Evolutionary conservation across 2,113 vertebrate genomes (phyloP), one percentile per base, ranked within the genome.

Genomic region (Caranx melampygus): DNA sequence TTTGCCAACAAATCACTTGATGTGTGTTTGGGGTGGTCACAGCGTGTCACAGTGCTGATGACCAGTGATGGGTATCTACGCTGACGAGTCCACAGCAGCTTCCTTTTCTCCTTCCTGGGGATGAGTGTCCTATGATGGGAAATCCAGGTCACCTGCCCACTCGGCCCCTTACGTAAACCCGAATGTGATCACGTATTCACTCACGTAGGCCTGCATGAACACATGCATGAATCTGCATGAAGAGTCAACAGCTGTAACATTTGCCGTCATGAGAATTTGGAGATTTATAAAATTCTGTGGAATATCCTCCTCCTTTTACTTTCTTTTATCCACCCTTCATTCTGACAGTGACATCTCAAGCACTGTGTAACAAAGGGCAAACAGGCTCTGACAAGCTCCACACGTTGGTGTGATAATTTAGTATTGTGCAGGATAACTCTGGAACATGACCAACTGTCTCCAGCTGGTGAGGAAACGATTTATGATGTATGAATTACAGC

Each of bases 121-220:
- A 79, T 70, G 69, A 78, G 51, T 61, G 78, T 72, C 70, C 58
- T 69, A 21, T 58, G 75, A 78, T 67, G 79, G 87, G 86, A 89
- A 80, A 82, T 84, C 69, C 86, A 84, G 81, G 86, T 88, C 86
- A 69, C 62, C 85, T 87, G 77, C 78, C 59, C 63, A 58, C 51
- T 84, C 33, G 21, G 66, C 35, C 62, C 18, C 9, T 0, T 0
- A 58, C 6, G 7, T 44, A 66, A 49, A 83, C 40, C 70, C 26
- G n/a, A 44, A 78, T 31, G 16, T 34, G 18, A 33, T 67, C 52
- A 58, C 60, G 54, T 26, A 31, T 59, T 33, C 10, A 11, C 37
- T 31, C 88, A 81, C 42, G 10, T 61, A 74, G 20, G 33, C 42
- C 49, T 66, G 67, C 51, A 20, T 33, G 51, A 55, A 54, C 42